Evolutionary conservation across 2,888 invertebrate genomes (phyloP), one percentile per base, ranked within the genome.

Genomic region (Odontocerum albicorne): DNA sequence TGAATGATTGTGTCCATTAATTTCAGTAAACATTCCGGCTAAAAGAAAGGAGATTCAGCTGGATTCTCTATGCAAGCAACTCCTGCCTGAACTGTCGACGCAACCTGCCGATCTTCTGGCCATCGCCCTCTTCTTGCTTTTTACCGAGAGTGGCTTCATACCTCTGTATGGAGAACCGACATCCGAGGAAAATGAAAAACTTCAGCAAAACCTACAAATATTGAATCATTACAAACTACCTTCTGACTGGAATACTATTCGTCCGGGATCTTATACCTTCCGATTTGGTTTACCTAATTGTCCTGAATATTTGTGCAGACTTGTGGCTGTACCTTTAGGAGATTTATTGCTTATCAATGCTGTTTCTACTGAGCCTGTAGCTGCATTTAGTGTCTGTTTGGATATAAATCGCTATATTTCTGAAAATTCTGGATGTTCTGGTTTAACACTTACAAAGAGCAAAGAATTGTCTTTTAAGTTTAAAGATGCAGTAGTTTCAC

Each of bases 401-500:
- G 71, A 73, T 15, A 63, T 74, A 7, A 71, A 70, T 59, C 68
- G 70, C 31, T 77, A 72, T 69, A 68, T 77, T 49, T 72, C 71
- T 7, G 69, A 71, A 39, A 69, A 70, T 8, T 67, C 70, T 62
- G 70, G 70, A 44, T 67, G 70, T 46, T 68, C 68, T 4, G 33
- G 71, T 72, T 43, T 68, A 70, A 67, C 72, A 72, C 63, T 75
- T 72, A 63, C 66, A 69, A 72, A 75, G 49, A 61, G 82, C 32
- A 74, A 74, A 62, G 74, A 78, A 62, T 68, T 81, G 17, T 72
- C 77, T 6, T 64, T 67, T 32, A 73, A 71, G 49, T 72, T 84
- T 55, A 84, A 84, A 63, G 76, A 84, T 60, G 69, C 73, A 49
- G 62, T 85, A 17, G 64, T 79, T 31, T 70, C 76, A 22, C 80